Conservation (phyloP, 1,140 invertebrate genomes). For the Aphaenogaster rudis region DNA sequence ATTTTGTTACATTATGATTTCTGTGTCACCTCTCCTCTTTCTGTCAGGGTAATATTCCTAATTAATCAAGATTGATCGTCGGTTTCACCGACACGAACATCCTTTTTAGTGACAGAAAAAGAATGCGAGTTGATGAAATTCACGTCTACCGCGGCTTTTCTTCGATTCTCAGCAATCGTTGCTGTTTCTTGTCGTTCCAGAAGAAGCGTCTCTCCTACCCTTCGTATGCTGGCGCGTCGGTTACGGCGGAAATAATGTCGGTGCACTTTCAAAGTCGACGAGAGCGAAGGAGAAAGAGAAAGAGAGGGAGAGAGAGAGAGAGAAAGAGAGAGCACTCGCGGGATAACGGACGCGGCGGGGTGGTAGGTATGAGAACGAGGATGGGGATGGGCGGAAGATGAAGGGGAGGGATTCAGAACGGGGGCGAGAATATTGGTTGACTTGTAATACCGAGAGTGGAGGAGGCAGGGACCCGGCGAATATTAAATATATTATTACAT, state of each 20-base stretch:
- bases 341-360: conserved; percentile 54
- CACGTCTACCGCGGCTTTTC: conserved; percentile 12
- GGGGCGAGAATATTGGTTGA: conserved; percentile 86
- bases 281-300: not conserved
- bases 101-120: not conserved
- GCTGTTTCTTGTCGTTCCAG: conserved; percentile 42
- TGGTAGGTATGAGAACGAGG: conserved; percentile 52
- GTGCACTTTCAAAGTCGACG: conserved; percentile 77
- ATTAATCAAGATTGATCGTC: conserved; percentile 28
- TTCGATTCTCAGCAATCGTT: conserved; percentile 53
- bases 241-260: conserved; percentile 83
- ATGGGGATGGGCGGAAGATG: conserved; percentile 55
- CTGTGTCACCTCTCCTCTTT: not conserved
- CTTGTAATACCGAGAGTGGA: conserved; percentile 85
- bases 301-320: not conserved
- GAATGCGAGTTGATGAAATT: conserved; percentile 36
- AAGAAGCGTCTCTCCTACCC: conserved; percentile 23
- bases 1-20: not conserved
- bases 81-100: not conserved
- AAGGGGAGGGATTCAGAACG: conserved; percentile 73
- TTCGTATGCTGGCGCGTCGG: conserved; percentile 64
- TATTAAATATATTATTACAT: conserved; percentile 87
- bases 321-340: conserved; percentile 60
- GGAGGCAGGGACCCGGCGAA: conserved; percentile 82
- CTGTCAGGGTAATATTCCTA: not conserved